Evolutionary conservation across 2,797 vertebrate species (phyloP), one percentile per base, ranked within the genome.

Genomic region (Anableps anableps): DNA sequence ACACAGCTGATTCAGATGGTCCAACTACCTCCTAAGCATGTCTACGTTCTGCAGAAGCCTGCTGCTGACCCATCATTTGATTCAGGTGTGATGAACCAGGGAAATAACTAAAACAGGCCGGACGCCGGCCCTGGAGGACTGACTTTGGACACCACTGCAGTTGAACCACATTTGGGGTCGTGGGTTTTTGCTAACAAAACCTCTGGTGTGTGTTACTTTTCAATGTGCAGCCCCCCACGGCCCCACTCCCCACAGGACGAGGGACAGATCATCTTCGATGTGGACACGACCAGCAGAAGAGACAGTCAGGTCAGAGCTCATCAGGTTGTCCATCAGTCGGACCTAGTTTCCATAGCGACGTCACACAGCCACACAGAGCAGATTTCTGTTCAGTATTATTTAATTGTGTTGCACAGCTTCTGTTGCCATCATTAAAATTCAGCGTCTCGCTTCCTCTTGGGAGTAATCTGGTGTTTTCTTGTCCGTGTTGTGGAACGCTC

Each of bases 241-340:
- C 96, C 96, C n/a, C 96, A 92, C 92, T 98, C 96, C 83, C 98
- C 98, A 73, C 97, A 97, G 93, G 98, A 99, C 72, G 98, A 97
- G 2, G 98, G 97, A 82, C 98, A 99, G 95, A 99, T 99, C 92
- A 97, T 96, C 90, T 99, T 99, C 50, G 98, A 99, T 47, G 98
- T 97, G 93, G 98, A 99, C 84, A 94, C 97, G 95, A 96, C 95
- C 83, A 90, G 95, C 79, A 96, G 97, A 91, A 94, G 97, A 97
- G 96, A 96, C 81, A 96, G 93, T 86, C 95, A 95, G 86, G 96
- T 96, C 91, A 90, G 89, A 43, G 31, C 26, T 26, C 2, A 0
- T 19, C 17, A 6, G 31, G 17, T 75, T 75, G 51, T 80, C 60
- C 76, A 79, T 85, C 72, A 38, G 62, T 80, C 80, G 17, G 34